Base-by-base conservation (phyloP, 2,888 invertebrate genomes). In the Ligdia adustata region DNA sequence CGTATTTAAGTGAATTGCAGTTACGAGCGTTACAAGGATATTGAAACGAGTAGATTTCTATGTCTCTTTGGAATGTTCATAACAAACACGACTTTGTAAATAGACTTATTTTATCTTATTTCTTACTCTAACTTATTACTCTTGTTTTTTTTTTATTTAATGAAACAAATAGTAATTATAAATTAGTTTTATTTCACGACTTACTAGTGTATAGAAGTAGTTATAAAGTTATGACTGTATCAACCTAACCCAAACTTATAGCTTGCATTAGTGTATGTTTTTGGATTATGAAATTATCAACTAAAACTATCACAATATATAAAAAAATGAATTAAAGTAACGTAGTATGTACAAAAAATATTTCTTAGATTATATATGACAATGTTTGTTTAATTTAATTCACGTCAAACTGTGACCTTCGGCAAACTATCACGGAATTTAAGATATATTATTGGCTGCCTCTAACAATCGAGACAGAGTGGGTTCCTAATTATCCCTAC, bases 181-280 rank as follows among this genome's bases (percentile, higher is more conserved):
- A 88, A 88, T 89, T 84, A 87, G 77, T 82, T 89, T 87, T 86
- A 89, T 83, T 89, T 85, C 84, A 86, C 82, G 86, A 88, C 85
- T 87, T 87, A 86, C 73, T 77, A 79, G 71, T 79, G 69, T 64
- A 66, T 66, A 68, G 62, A 66, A 67, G 62, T 70, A 82, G 77
- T 83, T 78, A 86, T 84, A 87, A 87, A 79, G 75, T 82, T 81
- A 84, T 89, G 89, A 89, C 89, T 89, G 81, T 78, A 87, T 80
- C 78, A 73, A 84, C 76, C 77, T 80, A 82, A 82, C 65, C 79
- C 89, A 83, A 86, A 89, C 89, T 89, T 88, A 82, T 79, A 90
- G 90, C 81, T 86, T 84, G 90, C 75, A 82, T 86, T 85, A 83
- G 85, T 86, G 72, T 83, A 82, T 54, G 44, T 60, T 52, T 90